Percentiles rank a stretch among this genome's conserved stretches.
phyloP scores from a whole-genome alignment of 2,888 invertebrate species.

The Panopea generosa region DNA sequence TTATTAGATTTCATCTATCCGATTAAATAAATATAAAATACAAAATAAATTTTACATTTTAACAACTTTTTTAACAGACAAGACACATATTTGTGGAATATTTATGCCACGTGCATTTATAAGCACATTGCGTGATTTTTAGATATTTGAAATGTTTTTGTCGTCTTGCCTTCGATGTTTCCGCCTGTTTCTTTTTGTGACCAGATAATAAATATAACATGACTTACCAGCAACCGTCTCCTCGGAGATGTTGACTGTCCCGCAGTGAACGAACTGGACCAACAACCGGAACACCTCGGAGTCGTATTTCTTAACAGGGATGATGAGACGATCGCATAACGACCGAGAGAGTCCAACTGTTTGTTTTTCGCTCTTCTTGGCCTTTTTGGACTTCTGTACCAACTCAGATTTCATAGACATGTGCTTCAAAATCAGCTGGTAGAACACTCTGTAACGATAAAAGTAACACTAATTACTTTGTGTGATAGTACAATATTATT shows the following conservation, averaged over 20 bases:
- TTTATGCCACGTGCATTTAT: neutral
- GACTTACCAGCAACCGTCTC: slow-evolving; percentile 46
- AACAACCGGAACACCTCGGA: slow-evolving; percentile 48
- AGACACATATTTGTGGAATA: no score
- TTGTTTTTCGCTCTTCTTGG: slow-evolving; percentile 5
- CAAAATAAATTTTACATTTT: no score
- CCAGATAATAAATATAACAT: no score
- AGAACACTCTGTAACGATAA: slow-evolving; percentile 52
- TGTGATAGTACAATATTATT: no score
- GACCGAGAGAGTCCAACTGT: no score
- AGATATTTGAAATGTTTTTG: neutral
- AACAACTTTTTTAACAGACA: no score
- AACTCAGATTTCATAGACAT: slow-evolving; percentile 1
- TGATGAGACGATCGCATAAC: slow-evolving; percentile 22
- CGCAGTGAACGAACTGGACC: slow-evolving; percentile 46
- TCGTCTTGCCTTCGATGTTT: no score
- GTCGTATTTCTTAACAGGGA: slow-evolving; percentile 49
- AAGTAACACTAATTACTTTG: no score
- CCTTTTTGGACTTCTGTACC: slow-evolving; percentile 4
- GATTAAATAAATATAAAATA: no score
- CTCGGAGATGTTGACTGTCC: slow-evolving; percentile 28
- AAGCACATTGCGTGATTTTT: neutral
- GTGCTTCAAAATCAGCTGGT: slow-evolving; percentile 56
- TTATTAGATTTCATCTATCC: no score
- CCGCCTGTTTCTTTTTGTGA: no score